Conservation (phyloP, 2,888 invertebrate species). For the Chelonus formosanus region DNA sequence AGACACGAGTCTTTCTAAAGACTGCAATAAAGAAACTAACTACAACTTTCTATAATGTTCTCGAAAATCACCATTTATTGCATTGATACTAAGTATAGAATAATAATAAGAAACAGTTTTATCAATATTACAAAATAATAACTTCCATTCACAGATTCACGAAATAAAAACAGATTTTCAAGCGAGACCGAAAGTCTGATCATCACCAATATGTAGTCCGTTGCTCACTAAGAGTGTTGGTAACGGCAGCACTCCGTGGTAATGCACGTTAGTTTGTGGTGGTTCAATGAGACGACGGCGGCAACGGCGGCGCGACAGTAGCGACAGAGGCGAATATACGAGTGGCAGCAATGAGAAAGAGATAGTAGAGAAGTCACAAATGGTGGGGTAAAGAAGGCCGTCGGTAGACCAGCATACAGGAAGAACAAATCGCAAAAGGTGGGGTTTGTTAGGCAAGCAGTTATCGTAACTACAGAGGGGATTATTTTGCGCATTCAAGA, state of each 20-base stretch:
- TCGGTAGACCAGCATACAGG: constrained; percentile 10
- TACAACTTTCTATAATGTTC: too few relatives aligned
- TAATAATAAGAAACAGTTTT: not conserved
- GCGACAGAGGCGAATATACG: constrained; percentile 19
- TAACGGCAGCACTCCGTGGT: constrained; percentile 50
- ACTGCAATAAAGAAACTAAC: too few relatives aligned
- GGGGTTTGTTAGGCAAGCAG: constrained; percentile 1
- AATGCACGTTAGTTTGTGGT: constrained; percentile 49
- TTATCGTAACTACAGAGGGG: not conserved
- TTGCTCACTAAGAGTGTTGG: constrained; percentile 56
- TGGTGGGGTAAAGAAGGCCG: constrained; percentile 18
- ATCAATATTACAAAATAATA: not conserved
- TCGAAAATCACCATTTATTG: too few relatives aligned
- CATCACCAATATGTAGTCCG: constrained; percentile 53
- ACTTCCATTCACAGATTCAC: not conserved
- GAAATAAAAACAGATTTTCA: not conserved
- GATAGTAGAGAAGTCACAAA: constrained; percentile 5
- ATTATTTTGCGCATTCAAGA: not conserved
- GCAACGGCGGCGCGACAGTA: constrained; percentile 19
- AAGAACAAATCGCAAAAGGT: constrained; percentile 9
- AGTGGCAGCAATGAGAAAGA: not conserved
- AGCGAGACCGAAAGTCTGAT: constrained; percentile 31
- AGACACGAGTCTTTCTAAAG: too few relatives aligned
- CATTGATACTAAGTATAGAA: too few relatives aligned
- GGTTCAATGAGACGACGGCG: constrained; percentile 26